Conservation (phyloP, 53 echinoderm and acorn worm species). For the Paracentrotus lividus region DNA sequence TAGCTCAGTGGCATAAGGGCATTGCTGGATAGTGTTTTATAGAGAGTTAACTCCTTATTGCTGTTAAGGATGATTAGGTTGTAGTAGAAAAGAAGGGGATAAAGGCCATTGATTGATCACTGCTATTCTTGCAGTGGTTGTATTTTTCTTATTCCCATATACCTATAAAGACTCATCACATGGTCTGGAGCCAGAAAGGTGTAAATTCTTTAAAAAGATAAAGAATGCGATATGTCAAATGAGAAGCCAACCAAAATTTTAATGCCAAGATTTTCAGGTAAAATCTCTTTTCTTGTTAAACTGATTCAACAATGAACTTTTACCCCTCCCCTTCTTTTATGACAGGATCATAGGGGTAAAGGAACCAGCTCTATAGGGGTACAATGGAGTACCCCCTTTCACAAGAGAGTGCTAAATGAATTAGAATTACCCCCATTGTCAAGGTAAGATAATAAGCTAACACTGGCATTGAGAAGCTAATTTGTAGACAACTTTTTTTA, state of each 20-base stretch:
- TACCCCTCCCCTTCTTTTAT: slow-evolving; percentile 9
- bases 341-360: background rate
- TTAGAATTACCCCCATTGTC: background rate
- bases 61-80: no score
- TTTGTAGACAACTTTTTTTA: no score
- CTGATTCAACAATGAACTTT: background rate
- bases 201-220: background rate
- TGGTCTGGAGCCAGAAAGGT: background rate
- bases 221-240: background rate
- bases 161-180: no score
- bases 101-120: background rate
- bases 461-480: background rate
- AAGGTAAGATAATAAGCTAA: background rate
- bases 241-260: background rate
- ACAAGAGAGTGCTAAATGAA: slow-evolving; percentile 21
- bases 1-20: no score
- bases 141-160: no score
- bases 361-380: background rate
- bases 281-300: background rate
- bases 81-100: no score
- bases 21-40: no score
- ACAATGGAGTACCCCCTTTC: background rate
- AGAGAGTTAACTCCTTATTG: no score
- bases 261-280: background rate
- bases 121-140: no score